A percentile compares a stretch with the other conserved stretches of the same genome.
Evolutionary conservation across 2,888 invertebrate genomes (phyloP).

Genomic region (Nasonovia ribisnigri): DNA sequence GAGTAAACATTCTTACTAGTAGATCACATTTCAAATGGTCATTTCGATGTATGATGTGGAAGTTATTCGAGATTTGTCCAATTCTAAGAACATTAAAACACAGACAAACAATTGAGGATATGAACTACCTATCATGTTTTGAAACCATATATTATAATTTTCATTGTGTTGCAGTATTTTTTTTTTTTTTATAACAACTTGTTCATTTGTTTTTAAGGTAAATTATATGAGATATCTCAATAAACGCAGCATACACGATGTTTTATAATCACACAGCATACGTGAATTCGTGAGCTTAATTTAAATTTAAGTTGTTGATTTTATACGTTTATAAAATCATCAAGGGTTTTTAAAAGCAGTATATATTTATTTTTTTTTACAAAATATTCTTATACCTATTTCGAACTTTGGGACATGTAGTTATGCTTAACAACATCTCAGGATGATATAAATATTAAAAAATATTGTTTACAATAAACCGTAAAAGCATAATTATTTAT

Average conservation of each 20-base stretch:
- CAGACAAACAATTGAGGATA: neutral
- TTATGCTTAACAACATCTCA: no score
- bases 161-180: no score
- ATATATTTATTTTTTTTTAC: neutral
- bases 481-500: neutral
- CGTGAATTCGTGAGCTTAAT: neutral
- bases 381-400: neutral
- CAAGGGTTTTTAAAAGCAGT: neutral
- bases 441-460: neutral
- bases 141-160: neutral
- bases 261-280: neutral
- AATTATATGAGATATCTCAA: neutral
- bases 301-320: neutral
- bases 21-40: constrained; percentile 25
- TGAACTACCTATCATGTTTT: neutral
- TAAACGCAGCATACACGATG: neutral
- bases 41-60: neutral
- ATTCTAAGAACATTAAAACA: constrained; percentile 15
- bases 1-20: constrained; percentile 10
- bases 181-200: neutral
- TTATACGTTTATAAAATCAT: neutral
- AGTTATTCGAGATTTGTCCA: constrained; percentile 23
- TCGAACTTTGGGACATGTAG: neutral
- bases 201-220: neutral
- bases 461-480: neutral